Conservation (phyloP, 2,797 vertebrate species). For the Heliangelus exortis region DNA sequence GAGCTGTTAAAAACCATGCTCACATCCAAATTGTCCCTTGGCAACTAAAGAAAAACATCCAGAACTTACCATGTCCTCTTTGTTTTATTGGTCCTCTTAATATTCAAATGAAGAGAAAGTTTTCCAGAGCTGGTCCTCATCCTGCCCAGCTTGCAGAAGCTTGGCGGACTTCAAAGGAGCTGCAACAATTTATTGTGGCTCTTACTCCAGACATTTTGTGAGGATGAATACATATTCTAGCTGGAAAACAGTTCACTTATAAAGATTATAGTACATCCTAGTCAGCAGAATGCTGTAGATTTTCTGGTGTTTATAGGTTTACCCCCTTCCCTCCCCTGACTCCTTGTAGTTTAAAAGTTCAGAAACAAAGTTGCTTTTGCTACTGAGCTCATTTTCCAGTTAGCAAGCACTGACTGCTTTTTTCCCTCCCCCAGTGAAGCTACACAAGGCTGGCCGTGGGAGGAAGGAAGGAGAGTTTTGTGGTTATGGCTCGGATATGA, state of each 20-base stretch:
- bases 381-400: slow-evolving; percentile 15
- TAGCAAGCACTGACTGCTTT: background rate
- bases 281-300: background rate
- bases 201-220: background rate
- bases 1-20: slow-evolving; percentile 18
- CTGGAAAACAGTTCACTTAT: background rate
- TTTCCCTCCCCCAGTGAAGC: background rate
- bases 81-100: slow-evolving; percentile 50
- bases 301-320: background rate
- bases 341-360: background rate
- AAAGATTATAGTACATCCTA: background rate
- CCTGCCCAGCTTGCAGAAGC: background rate
- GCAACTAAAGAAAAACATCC: slow-evolving; percentile 29
- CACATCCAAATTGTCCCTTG: slow-evolving; percentile 34
- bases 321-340: background rate
- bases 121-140: slow-evolving; percentile 10
- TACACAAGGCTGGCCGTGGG: background rate
- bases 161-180: background rate
- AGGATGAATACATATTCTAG: background rate
- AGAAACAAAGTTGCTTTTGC: slow-evolving; percentile 8
- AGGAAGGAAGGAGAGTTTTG: slow-evolving; percentile 51
- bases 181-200: background rate
- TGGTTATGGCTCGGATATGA: background rate
- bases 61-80: slow-evolving; percentile 29
- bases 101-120: slow-evolving; percentile 51